These are phyloP conservation scores for Philotrypesis tridentata DNA, from an alignment of 1,140 invertebrate species.

Conservation along the genomic window DNA sequence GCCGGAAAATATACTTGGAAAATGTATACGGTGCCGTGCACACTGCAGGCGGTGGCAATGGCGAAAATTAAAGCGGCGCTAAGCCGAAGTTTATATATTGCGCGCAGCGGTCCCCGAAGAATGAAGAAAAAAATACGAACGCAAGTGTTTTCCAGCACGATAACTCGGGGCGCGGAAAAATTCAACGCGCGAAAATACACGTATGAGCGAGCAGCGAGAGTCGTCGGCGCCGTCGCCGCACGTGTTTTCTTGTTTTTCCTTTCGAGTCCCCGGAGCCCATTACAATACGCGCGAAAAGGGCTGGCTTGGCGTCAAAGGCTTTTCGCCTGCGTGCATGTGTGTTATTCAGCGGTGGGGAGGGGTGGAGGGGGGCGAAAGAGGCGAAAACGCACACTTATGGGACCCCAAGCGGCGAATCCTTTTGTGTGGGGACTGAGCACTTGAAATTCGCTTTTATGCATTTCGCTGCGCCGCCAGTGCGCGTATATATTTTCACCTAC, in stretches of 20 bases:
- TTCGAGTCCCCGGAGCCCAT: background rate
- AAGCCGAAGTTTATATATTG: background rate
- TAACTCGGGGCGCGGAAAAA: constrained; percentile 6
- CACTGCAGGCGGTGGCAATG: too few relatives aligned
- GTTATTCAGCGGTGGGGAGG: background rate
- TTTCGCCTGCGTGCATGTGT: constrained; percentile 1
- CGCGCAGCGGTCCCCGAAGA: background rate
- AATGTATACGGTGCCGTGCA: too few relatives aligned
- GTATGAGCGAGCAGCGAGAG: background rate
- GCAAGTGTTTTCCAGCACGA: constrained; percentile 13
- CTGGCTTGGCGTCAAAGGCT: constrained; percentile 42
- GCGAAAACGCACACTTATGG: constrained; percentile 9
- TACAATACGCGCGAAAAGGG: constrained; percentile 41
- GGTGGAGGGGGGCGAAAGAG: background rate
- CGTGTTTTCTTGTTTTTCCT: constrained; percentile 31
- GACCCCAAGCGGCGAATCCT: constrained; percentile 12
- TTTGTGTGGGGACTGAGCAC: background rate
- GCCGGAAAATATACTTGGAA: too few relatives aligned
- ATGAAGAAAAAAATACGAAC: background rate
- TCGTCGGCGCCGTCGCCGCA: background rate
- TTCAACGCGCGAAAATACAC: constrained; percentile 14
- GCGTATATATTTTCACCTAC: constrained; percentile 34
- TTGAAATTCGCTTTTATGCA: constrained; percentile 43
- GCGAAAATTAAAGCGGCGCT: background rate
- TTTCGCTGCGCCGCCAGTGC: background rate